These are phyloP conservation scores for Uropetala carovei DNA, from an alignment of 2,888 invertebrate genomes.

Conservation along the genomic window DNA sequence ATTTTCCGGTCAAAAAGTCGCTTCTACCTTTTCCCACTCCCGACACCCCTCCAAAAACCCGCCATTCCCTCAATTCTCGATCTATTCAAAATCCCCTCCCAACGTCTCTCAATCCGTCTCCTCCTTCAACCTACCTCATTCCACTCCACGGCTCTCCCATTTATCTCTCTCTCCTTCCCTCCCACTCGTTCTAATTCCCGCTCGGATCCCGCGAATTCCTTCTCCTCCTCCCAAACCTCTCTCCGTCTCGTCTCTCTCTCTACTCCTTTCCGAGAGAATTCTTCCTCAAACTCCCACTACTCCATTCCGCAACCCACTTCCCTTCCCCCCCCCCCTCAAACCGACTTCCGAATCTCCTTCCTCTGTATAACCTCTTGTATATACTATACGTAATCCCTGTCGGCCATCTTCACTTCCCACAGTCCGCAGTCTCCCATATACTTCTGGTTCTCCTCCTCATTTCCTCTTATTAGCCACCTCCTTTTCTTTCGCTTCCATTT, in stretches of 20 bases:
- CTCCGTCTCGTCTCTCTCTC: not conserved
- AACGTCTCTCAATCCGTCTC: not conserved
- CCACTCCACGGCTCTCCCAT: not conserved
- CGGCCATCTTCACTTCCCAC: not conserved
- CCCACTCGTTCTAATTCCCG: constrained; percentile 48
- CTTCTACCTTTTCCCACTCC: not conserved
- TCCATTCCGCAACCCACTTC: not conserved
- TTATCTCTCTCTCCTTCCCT: no score
- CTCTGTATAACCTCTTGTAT: not conserved
- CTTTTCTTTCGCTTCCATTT: not conserved
- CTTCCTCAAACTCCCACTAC: not conserved
- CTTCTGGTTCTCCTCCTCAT: not conserved
- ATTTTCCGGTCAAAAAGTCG: no score
- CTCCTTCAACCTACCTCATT: not conserved
- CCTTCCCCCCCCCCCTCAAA: not conserved
- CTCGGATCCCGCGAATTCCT: not conserved
- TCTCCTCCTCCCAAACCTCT: not conserved
- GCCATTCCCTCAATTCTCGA: constrained; percentile 20
- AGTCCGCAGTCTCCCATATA: not conserved
- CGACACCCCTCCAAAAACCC: not conserved
- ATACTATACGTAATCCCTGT: not conserved
- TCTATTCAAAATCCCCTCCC: not conserved
- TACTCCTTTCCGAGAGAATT: not conserved
- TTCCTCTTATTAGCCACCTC: not conserved
- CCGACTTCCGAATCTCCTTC: not conserved